These are phyloP conservation scores for Vidua chalybeata DNA, from an alignment of 2,113 vertebrate genomes.

Conservation along the genomic window DNA sequence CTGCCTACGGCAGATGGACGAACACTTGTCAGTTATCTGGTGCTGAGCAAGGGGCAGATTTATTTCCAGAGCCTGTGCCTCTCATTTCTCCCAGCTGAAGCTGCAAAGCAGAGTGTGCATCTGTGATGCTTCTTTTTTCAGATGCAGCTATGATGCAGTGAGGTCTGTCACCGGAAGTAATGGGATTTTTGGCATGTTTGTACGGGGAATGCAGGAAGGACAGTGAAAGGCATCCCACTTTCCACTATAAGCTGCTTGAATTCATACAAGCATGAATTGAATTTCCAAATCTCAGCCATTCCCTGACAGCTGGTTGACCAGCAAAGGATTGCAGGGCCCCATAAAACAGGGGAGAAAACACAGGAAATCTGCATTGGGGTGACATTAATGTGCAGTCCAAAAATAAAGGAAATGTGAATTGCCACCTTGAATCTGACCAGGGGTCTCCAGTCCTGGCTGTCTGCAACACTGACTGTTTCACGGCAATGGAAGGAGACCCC, in stretches of 20 bases:
- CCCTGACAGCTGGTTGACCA: background rate
- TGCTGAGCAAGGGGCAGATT: conserved; percentile 77
- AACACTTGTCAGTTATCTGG: conserved; percentile 88
- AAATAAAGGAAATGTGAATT: background rate
- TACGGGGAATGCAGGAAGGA: background rate
- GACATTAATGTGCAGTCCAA: background rate
- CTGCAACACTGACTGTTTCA: background rate
- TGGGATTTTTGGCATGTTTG: conserved; percentile 22
- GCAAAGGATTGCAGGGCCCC: background rate
- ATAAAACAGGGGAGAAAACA: background rate
- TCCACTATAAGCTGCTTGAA: background rate
- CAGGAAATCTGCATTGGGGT: background rate
- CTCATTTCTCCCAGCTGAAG: conserved; percentile 81
- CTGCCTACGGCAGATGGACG: conserved; percentile 86
- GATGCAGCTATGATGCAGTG: conserved; percentile 26
- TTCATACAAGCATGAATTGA: background rate
- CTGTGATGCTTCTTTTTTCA: conserved; percentile 60
- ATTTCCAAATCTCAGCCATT: background rate
- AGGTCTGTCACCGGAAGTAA: background rate
- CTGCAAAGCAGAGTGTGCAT: conserved; percentile 73
- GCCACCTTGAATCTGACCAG: background rate
- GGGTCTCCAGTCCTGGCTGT: background rate
- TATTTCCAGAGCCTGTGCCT: conserved; percentile 81
- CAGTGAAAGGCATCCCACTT: background rate
- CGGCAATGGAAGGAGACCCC: background rate